These are phyloP conservation scores for Ataeniobius toweri DNA, from an alignment of 2,797 vertebrate genomes.

Conservation along the genomic window DNA sequence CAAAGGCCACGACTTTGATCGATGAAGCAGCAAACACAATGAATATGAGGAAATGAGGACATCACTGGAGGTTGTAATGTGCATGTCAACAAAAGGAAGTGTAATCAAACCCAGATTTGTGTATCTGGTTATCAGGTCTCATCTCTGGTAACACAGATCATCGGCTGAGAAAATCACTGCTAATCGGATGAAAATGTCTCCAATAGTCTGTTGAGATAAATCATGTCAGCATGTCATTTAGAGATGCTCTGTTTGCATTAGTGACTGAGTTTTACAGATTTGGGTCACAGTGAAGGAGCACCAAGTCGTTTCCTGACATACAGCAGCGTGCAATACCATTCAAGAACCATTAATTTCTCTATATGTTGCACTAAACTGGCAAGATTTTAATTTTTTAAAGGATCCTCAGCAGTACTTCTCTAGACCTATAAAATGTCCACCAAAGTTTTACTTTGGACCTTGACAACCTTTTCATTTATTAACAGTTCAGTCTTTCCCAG, in stretches of 20 bases:
- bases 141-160: conserved; percentile 44
- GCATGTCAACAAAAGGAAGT: conserved; percentile 54
- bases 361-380: neutral
- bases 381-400: neutral
- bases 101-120: conserved; percentile 55
- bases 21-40: conserved; percentile 38
- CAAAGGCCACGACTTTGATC: conserved; percentile 42
- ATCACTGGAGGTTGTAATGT: conserved; percentile 26
- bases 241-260: conserved; percentile 11
- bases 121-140: conserved; percentile 45
- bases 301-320: neutral
- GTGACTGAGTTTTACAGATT: conserved; percentile 26
- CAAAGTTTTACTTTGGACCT: neutral
- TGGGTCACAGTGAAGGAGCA: neutral
- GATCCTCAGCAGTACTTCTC: neutral
- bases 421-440: neutral
- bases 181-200: conserved; percentile 51
- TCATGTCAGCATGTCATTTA: conserved; percentile 40
- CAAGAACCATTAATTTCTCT: neutral
- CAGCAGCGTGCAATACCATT: neutral
- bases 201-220: conserved; percentile 40
- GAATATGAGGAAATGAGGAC: conserved; percentile 45
- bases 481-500: neutral
- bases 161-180: conserved; percentile 31
- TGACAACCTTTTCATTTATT: neutral